Conservation (phyloP, 1,140 invertebrate genomes). For the Bombus terrestris region DNA sequence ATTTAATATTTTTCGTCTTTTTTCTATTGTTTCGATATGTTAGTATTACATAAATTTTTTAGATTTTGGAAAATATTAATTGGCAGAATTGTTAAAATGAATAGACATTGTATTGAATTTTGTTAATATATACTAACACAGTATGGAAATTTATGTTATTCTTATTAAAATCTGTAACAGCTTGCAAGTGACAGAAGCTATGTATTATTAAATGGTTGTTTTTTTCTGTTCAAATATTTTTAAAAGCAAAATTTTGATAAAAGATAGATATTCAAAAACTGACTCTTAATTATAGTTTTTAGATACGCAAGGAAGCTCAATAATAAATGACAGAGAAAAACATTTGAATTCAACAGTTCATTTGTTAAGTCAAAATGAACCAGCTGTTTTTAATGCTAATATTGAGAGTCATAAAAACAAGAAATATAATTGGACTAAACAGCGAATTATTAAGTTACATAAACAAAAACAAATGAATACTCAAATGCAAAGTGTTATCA, state of each 20-base stretch:
- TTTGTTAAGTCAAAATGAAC: constrained; percentile 19
- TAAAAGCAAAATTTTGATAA: background rate
- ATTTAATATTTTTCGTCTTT: background rate
- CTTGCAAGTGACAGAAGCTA: background rate
- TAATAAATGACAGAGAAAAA: constrained; percentile 6
- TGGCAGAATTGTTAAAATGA: background rate
- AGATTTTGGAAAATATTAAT: background rate
- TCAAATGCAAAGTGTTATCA: background rate
- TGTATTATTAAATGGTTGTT: background rate
- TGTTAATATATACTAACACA: background rate
- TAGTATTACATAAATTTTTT: background rate
- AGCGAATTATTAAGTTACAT: background rate
- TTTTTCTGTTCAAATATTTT: background rate
- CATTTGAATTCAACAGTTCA: background rate
- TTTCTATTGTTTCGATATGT: background rate
- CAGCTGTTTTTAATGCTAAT: background rate
- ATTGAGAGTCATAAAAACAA: background rate
- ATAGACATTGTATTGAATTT: background rate
- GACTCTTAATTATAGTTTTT: constrained; percentile 61
- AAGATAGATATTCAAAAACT: background rate
- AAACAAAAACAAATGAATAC: constrained; percentile 5
- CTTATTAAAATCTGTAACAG: background rate
- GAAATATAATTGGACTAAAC: constrained; percentile 11
- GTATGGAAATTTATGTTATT: background rate
- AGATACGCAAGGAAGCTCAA: constrained; percentile 4